Evolutionary conservation across 2,797 vertebrate genomes (phyloP).

Genomic region (Acipenser oxyrinchus): DNA sequence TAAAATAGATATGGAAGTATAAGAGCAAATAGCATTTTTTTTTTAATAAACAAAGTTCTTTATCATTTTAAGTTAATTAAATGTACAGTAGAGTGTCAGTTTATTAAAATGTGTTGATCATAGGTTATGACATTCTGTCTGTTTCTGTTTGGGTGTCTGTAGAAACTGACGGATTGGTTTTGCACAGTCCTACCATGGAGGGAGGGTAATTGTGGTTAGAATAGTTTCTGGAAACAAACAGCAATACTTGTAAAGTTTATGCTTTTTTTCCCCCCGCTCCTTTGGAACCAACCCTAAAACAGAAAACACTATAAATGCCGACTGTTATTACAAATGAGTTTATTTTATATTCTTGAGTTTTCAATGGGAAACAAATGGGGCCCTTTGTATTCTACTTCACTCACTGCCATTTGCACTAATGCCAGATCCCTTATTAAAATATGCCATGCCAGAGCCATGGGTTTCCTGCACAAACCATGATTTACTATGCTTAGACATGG

Average conservation of each 20-base stretch:
- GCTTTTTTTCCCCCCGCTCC: conserved; percentile 25
- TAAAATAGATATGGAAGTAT: too few relatives aligned
- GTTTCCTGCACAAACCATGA: conserved; percentile 24
- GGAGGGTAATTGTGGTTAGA: conserved; percentile 3
- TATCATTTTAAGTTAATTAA: too few relatives aligned
- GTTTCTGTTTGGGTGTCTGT: too few relatives aligned
- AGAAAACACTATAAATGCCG: conserved; percentile 16
- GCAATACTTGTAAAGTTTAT: conserved; percentile 32
- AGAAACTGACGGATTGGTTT: conserved; percentile 2
- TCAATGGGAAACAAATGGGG: conserved; percentile 1
- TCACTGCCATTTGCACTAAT: conserved; percentile 11
- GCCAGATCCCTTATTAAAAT: conserved; percentile 12
- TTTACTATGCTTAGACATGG: conserved; percentile 21
- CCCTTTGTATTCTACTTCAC: conserved; percentile 6
- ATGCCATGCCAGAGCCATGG: conserved; percentile 20
- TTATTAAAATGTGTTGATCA: too few relatives aligned
- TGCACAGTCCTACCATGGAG: conserved; percentile 7
- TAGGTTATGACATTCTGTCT: too few relatives aligned
- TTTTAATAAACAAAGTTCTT: too few relatives aligned
- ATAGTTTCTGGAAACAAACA: conserved; percentile 22
- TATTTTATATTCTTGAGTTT: conserved; percentile 9
- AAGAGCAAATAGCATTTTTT: too few relatives aligned
- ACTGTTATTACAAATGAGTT: conserved; percentile 18
- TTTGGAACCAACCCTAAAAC: conserved; percentile 26
- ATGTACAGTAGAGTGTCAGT: too few relatives aligned